These are phyloP conservation scores for Coptotermes formosanus DNA, from an alignment of 1,140 invertebrate species.

Conservation along the genomic window DNA sequence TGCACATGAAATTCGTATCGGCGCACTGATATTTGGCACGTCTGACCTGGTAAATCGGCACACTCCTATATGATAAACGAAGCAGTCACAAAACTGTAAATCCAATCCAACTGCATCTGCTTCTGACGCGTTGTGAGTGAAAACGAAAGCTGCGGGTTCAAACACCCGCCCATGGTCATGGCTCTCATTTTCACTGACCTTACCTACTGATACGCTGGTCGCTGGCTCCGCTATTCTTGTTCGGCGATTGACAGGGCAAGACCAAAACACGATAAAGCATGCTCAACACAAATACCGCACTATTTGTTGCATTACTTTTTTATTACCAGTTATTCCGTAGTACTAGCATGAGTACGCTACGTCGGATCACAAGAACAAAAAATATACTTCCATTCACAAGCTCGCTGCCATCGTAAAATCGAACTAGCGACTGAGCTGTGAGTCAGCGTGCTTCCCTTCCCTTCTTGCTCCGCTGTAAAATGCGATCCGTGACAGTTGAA, in stretches of 20 bases:
- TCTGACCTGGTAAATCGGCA: not conserved
- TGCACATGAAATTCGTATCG: not conserved
- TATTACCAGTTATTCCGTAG: constrained; percentile 28
- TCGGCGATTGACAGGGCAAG: not conserved
- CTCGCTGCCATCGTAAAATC: constrained; percentile 33
- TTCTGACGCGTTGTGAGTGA: not conserved
- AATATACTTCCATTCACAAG: constrained; percentile 31
- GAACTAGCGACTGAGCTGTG: constrained; percentile 23
- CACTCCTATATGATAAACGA: not conserved
- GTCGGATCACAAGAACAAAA: constrained; percentile 29
- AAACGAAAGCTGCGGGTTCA: constrained; percentile 2
- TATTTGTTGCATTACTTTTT: constrained; percentile 22
- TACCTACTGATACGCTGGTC: constrained; percentile 16
- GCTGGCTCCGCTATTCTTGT: not conserved
- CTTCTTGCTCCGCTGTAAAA: not conserved
- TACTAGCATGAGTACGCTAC: constrained; percentile 30
- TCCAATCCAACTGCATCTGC: not conserved
- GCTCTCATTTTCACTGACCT: constrained; percentile 26
- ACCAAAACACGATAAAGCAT: not conserved
- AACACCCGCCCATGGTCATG: constrained; percentile 5
- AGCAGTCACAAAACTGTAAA: not conserved
- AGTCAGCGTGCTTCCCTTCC: constrained; percentile 5
- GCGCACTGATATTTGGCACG: not conserved
- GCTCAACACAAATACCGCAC: not conserved
- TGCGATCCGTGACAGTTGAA: not conserved